Base-by-base conservation (phyloP, 2,888 invertebrate species). In the Eurytoma adleriae region DNA sequence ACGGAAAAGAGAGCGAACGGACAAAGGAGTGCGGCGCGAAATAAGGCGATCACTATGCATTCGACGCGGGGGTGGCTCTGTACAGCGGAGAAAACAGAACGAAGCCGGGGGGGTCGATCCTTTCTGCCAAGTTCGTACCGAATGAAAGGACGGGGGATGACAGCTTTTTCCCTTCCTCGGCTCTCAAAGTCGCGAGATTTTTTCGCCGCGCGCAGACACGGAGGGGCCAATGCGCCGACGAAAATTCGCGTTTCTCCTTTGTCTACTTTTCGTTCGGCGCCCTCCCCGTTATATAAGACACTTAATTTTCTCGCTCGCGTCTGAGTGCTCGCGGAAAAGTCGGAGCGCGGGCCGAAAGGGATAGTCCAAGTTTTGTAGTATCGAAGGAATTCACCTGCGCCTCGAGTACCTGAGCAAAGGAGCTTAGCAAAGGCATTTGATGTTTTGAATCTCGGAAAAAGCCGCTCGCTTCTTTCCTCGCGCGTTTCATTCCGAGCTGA, bases 21-120 rank as follows among this genome's bases (percentile, higher is more conserved):
- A 72, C 72, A 72, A 64, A 71, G 66, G 64, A 24, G 18, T 59
- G 48, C 24, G 64, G 61, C 18, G 48, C 84, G 83, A 87, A 87
- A 86, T 86, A 85, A 87, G 87, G 85, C 85, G 82, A 87, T 88
- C 87, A 85, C 87, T 87, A 86, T 88, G 88, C 88, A 86, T 87
- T 86, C 85, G 84, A 84, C 83, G 84, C 80, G 57, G 78, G 68
- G 40, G 24, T 56, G 24, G n/a, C 12, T 48, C 48, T 16, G 52
- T n/a, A 24, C 24, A 24, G 24, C 24, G 18, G 7, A 57, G 57
- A 50, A 72, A 72, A 72, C 61, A 62, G 71, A 40, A 40, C 40
- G 40, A 40, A 40, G 40, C 18, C 57, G 40, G 3, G n/a, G 16
- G 10, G 14, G 50, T 24, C 24, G 27, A 61, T 73, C 62, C 72